Evolutionary conservation across 37 sponge, comb jelly and placozoan genomes (phyloP), one percentile per base, ranked within the genome.

Genomic region (Haliclona indistincta): DNA sequence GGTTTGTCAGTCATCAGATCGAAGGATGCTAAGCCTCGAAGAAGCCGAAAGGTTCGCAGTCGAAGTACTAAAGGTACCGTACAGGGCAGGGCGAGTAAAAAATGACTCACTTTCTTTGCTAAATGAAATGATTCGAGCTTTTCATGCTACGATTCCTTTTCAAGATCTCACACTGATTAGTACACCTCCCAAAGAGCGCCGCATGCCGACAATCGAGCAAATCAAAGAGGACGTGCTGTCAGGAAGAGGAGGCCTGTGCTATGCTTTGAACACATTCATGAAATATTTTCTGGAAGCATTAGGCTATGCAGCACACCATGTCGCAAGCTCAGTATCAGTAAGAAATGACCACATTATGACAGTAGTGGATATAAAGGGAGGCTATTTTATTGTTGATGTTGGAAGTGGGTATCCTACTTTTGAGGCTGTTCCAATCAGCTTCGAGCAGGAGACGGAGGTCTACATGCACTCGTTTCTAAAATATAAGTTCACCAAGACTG

Each of bases 161-260:
- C 76, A 76, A 25, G 63, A 63, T 62, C 47, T 76, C 28, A 62
- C 63, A 22, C 49, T 76, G 3, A 63, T 63, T 0, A 15, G 26
- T 35, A 11, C 20, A 47, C 43, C 35, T 10, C 64, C 64, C 3
- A 43, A 38, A 40, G 29, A 76, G 10, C 26, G 76, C 38, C 42
- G 37, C 20, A 29, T 40, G 20, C 81, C 81, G 7, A 60, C 81
- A 7, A 41, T 28, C 30, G 51, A 39, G n/a, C 71, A 80, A 30
- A 38, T 70, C 25, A 80, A 69, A 49, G 56, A 30, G 22, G 83
- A 51, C 23, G 65, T 81, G 32, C 32, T 81, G 60, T 20, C 33
- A 1, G 74, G 79, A 0, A 0, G 22, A 1, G 88, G 88, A 35
- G 88, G 88, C 0, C 73, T 88, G 15, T 88, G 88, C 74, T 88